A percentile compares a stretch with the other conserved stretches of the same genome.
Evolutionary conservation across 2,888 invertebrate genomes (phyloP).

Genomic region (Nomada ruficornis): DNA sequence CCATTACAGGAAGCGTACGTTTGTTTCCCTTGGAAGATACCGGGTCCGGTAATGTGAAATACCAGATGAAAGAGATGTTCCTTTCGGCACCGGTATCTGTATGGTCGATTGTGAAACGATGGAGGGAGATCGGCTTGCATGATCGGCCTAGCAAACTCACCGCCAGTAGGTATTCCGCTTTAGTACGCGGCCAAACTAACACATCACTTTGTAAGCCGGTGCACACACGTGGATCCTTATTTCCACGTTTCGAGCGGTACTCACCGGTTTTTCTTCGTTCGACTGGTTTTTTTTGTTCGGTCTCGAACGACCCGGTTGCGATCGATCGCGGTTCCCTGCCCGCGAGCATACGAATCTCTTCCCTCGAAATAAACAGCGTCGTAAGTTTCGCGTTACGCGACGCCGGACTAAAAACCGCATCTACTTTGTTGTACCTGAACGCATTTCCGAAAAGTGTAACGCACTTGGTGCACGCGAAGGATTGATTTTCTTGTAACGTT

Average conservation of each 20-base stretch:
- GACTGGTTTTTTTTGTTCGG: conserved; percentile 8
- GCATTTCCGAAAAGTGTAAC: not conserved
- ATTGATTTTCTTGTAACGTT: not conserved
- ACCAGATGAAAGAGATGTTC: conserved; percentile 6
- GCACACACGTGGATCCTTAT: conserved; percentile 6
- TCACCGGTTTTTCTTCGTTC: conserved; percentile 4
- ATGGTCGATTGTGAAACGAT: conserved; percentile 36
- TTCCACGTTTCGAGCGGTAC: not conserved
- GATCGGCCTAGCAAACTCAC: conserved; percentile 51
- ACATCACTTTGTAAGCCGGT: conserved; percentile 44
- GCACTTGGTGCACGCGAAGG: not conserved
- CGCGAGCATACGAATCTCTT: not conserved
- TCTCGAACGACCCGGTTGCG: not conserved
- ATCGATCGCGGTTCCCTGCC: not conserved
- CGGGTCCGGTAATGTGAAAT: not conserved
- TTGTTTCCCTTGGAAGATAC: no score
- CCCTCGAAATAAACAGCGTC: not conserved
- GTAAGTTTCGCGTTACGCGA: not conserved
- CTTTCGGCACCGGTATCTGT: conserved; percentile 25
- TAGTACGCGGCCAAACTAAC: conserved; percentile 56
- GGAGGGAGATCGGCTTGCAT: conserved; percentile 60
- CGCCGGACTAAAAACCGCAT: not conserved
- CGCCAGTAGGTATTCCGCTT: conserved; percentile 53
- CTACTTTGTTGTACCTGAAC: not conserved
- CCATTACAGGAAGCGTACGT: not conserved